Evolutionary conservation across 2,797 vertebrate genomes (phyloP), one percentile per base, ranked within the genome.

Genomic region (Acanthurus tractus): DNA sequence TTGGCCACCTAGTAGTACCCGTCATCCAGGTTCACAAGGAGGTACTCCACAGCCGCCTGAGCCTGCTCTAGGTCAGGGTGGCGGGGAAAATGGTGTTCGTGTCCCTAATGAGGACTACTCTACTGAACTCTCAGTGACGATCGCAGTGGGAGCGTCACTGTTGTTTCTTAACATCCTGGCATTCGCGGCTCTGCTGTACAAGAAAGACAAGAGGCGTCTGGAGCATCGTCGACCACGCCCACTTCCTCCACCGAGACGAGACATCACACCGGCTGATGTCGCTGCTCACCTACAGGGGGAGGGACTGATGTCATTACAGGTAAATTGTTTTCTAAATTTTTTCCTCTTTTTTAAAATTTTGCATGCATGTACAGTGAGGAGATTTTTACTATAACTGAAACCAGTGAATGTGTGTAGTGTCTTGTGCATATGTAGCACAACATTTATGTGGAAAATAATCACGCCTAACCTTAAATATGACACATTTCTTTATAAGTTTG

Each of bases 131-230:
- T 99, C 97, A 0, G 98, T 99, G 67, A 99, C 98, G 20, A 99
- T 99, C 22, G 98, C 98, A 0, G 98, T 99, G 42, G 98, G 98
- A 0, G 98, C 98, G 0, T 99, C 98, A 0, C 86, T 99, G 57
- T 90, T 99, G 6, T 99, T 99, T 86, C 95, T 99, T 0, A 99
- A 99, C 89, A 98, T 99, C 89, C 89, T 99, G 73, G 98, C 98
- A 0, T 99, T 99, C 14, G 98, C 98, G 0, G 98, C 98, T 0
- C 88, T 99, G 0, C 97, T 99, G 79, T 99, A 99, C 91, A 99
- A 99, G 90, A 99, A 99, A 82, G 98, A 99, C 91, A 99, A 99
- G 86, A 72, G 97, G 14, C 96, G 97, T 0, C 96, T 98, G 0
- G 97, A 99, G 91, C 97, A 98, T 0, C 97, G 97, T 56, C 91